These are phyloP conservation scores for Vireo griseus DNA, from an alignment of 2,797 vertebrate genomes.

Conservation along the genomic window DNA sequence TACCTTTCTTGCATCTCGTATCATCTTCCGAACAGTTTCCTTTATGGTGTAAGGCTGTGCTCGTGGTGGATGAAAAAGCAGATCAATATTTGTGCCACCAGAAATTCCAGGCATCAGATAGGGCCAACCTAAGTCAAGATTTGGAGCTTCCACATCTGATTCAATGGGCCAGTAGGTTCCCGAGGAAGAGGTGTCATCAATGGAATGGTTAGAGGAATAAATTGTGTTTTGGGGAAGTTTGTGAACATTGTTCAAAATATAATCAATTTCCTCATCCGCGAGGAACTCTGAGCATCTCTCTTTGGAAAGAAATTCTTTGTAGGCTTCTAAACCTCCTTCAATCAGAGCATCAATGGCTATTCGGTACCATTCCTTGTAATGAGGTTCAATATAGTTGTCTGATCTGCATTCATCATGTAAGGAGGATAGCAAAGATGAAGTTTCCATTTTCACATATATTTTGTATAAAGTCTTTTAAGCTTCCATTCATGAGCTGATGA, in stretches of 20 bases:
- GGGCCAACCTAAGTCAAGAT: constrained; percentile 95
- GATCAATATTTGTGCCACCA: constrained; percentile 84
- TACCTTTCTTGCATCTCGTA: constrained; percentile 95
- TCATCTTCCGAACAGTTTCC: constrained; percentile 89
- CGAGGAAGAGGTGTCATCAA: constrained; percentile 83
- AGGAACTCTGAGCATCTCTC: constrained; percentile 87
- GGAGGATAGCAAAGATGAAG: constrained; percentile 86
- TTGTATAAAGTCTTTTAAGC: constrained; percentile 47
- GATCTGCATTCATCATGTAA: constrained; percentile 82
- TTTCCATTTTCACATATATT: constrained; percentile 78
- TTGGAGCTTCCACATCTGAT: constrained; percentile 89
- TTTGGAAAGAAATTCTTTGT: constrained; percentile 85
- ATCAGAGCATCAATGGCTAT: constrained; percentile 88
- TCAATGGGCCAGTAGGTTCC: constrained; percentile 95
- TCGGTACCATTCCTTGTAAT: constrained; percentile 93
- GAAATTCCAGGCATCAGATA: constrained; percentile 78
- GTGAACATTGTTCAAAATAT: constrained; percentile 82
- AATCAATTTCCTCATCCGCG: constrained; percentile 87
- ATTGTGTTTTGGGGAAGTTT: constrained; percentile 65
- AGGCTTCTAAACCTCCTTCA: constrained; percentile 79
- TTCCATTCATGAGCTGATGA: constrained; percentile 47
- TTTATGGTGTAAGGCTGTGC: constrained; percentile 91
- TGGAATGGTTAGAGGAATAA: constrained; percentile 70
- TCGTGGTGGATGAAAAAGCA: constrained; percentile 91
- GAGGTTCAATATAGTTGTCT: constrained; percentile 88